A percentile compares a stretch with the other conserved stretches of the same genome.
phyloP scores from a whole-genome alignment of 2,113 vertebrate genomes.

The Boleophthalmus pectinirostris region DNA sequence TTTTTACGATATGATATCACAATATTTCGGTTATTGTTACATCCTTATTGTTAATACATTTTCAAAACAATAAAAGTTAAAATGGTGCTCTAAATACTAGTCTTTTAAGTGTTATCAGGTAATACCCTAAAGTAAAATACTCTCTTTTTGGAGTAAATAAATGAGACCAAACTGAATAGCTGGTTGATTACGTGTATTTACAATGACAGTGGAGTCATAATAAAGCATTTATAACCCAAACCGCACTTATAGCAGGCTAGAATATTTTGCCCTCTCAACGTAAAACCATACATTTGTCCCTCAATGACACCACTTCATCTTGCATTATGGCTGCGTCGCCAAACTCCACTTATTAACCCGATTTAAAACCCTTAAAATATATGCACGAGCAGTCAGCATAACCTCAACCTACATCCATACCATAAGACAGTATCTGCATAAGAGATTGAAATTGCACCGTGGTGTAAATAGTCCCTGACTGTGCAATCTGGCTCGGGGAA shows the following conservation, averaged over 20 bases:
- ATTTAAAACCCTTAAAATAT: conserved; percentile 12
- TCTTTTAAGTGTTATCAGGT: too few relatives aligned
- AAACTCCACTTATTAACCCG: neutral
- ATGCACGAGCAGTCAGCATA: conserved; percentile 17
- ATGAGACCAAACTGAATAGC: too few relatives aligned
- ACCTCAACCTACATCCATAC: conserved; percentile 11
- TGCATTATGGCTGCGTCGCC: neutral
- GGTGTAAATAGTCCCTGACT: conserved; percentile 38
- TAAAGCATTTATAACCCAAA: neutral
- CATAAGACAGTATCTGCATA: conserved; percentile 17
- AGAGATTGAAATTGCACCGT: conserved; percentile 14
- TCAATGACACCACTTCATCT: neutral
- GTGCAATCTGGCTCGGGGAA: conserved; percentile 43
- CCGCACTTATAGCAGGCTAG: neutral
- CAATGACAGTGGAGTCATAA: neutral
- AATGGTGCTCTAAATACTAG: too few relatives aligned
- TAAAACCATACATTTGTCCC: neutral
- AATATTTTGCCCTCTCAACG: neutral
- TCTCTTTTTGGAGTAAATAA: too few relatives aligned
- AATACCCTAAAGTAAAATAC: too few relatives aligned
- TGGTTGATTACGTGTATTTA: too few relatives aligned
- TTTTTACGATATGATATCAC: too few relatives aligned
- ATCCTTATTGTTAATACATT: too few relatives aligned
- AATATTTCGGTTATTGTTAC: too few relatives aligned
- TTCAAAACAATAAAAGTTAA: too few relatives aligned